Conservation (phyloP, 2,797 vertebrate genomes). For the Siniperca obscura region DNA sequence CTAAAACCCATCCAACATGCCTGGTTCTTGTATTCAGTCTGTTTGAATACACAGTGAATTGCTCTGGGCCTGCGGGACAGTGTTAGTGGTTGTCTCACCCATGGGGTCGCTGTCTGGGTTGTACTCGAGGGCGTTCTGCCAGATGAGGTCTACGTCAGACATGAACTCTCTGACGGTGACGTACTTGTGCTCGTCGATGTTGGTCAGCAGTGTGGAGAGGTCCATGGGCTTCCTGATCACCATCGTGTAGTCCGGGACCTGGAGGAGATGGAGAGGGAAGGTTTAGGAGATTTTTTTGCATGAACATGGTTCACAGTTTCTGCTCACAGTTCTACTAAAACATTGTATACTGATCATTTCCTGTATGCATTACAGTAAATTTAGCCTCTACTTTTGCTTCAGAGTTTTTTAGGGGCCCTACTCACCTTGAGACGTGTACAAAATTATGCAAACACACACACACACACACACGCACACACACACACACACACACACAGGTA, state of each 20-base stretch:
- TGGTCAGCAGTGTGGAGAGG: slow-evolving; percentile 89
- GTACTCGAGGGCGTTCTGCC: slow-evolving; percentile 92
- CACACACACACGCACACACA: too few species aligned
- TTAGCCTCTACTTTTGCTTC: too few species aligned
- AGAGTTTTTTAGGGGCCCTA: too few species aligned
- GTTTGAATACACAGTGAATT: background rate
- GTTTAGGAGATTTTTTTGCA: background rate
- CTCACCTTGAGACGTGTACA: too few species aligned
- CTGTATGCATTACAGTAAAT: background rate
- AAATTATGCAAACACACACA: too few species aligned
- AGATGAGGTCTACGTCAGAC: slow-evolving; percentile 91
- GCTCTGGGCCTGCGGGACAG: background rate
- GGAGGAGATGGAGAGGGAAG: background rate
- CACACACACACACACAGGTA: too few species aligned
- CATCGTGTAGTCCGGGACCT: slow-evolving; percentile 90
- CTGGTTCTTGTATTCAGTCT: background rate
- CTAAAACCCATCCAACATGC: too few species aligned
- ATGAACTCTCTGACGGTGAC: slow-evolving; percentile 88
- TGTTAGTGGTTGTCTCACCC: slow-evolving; percentile 35
- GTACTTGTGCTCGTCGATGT: slow-evolving; percentile 91
- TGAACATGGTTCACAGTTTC: too few species aligned
- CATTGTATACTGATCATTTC: too few species aligned
- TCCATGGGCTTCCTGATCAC: slow-evolving; percentile 94
- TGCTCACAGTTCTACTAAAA: too few species aligned
- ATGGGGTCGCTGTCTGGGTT: slow-evolving; percentile 88